Percentiles rank a stretch among this genome's conserved stretches.
Evolutionary conservation across 2,113 vertebrate species (phyloP).

Genomic region (Telmatochromis brichardi): DNA sequence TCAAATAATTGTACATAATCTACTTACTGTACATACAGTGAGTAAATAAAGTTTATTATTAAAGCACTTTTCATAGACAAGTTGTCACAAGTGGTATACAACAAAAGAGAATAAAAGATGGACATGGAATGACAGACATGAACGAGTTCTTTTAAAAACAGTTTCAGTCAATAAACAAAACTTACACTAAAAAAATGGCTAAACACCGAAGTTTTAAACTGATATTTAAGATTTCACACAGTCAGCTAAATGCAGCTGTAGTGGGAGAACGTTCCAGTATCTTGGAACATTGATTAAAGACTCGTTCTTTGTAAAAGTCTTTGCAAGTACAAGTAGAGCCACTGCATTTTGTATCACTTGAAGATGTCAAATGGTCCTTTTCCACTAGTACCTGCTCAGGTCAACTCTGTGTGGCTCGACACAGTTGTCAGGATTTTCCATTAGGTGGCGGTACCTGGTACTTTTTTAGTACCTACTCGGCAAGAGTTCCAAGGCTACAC

Average conservation of each 20-base stretch:
- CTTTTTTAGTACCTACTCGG: neutral
- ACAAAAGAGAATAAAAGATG: neutral
- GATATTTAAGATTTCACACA: neutral
- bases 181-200: neutral
- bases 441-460: neutral
- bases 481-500: neutral
- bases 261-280: neutral
- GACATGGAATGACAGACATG: neutral
- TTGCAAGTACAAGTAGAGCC: neutral
- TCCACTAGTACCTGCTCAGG: neutral
- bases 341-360: neutral
- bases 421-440: neutral
- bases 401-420: neutral
- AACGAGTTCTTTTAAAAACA: neutral
- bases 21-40: neutral
- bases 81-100: neutral
- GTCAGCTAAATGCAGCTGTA: neutral
- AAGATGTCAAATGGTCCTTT: neutral
- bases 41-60: neutral
- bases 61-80: neutral
- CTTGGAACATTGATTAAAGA: neutral
- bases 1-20: neutral
- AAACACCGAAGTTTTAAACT: rapidly evolving
- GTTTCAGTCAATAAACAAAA: neutral
- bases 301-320: neutral